Conservation (phyloP, 1,140 invertebrate species). For the Pinna nobilis region DNA sequence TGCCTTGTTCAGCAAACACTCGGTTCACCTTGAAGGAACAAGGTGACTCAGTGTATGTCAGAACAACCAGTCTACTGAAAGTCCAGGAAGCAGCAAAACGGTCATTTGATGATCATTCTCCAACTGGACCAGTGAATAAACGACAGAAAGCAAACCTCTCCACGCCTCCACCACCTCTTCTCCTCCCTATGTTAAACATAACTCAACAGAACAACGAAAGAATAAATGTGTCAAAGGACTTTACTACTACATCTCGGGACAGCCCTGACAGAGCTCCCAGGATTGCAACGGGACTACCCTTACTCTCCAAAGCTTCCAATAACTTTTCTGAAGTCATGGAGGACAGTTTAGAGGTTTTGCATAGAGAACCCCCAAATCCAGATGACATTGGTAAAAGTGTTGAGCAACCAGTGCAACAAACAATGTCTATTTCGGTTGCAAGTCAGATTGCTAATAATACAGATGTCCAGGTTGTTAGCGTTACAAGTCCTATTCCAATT, state of each 20-base stretch:
- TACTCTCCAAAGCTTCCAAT: conserved; percentile 1
- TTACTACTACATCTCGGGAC: conserved; percentile 7
- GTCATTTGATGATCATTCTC: not conserved
- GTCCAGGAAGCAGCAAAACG: conserved; percentile 35
- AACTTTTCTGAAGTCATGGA: conserved; percentile 35
- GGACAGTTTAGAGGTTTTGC: conserved; percentile 42
- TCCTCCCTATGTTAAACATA: conserved; percentile 12
- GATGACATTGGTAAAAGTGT: conserved; percentile 19
- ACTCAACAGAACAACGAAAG: conserved; percentile 19
- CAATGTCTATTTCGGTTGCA: conserved; percentile 33
- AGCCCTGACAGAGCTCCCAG: conserved; percentile 8
- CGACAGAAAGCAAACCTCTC: conserved; percentile 15
- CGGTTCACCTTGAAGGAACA: conserved; percentile 16
- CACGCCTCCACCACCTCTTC: conserved; percentile 8
- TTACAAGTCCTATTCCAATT: conserved; percentile 12
- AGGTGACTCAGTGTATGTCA: conserved; percentile 30
- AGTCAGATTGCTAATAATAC: conserved; percentile 25
- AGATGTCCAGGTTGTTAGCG: conserved; percentile 37
- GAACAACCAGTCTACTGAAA: conserved; percentile 38
- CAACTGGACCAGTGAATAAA: conserved; percentile 14
- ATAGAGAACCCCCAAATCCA: conserved; percentile 36
- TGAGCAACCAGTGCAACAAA: conserved; percentile 28
- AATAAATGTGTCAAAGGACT: not conserved
- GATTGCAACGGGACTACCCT: not conserved
- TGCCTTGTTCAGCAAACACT: conserved; percentile 23